Percentiles rank a stretch among this genome's conserved stretches.
phyloP scores from a whole-genome alignment of 1,140 invertebrate species.

The Colletes gigas region DNA sequence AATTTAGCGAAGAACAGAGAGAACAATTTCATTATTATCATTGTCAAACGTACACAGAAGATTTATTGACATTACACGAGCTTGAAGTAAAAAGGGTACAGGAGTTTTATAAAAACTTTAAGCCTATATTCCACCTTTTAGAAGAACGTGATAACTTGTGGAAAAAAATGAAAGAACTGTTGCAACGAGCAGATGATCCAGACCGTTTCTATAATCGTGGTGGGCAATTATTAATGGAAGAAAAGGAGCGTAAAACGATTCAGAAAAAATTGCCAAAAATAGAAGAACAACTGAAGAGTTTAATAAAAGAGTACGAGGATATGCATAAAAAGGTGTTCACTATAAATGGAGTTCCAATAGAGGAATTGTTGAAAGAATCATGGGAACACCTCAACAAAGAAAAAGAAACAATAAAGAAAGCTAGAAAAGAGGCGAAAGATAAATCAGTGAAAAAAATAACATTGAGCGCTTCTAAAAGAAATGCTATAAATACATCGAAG shows the following conservation, averaged over 20 bases:
- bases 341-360: conserved; percentile 82
- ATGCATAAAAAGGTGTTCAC: conserved; percentile 81
- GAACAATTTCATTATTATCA: conserved; percentile 83
- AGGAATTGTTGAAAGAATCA: conserved; percentile 82
- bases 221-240: conserved; percentile 90
- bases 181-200: conserved; percentile 87
- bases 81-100: conserved; percentile 86
- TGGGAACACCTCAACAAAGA: conserved; percentile 79
- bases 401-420: conserved; percentile 74
- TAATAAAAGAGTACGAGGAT: conserved; percentile 82
- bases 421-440: conserved; percentile 75
- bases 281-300: conserved; percentile 83
- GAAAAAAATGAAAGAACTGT: conserved; percentile 86
- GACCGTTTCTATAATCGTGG: conserved; percentile 92
- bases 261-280: conserved; percentile 86
- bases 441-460: conserved; percentile 73
- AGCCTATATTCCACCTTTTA: conserved; percentile 84
- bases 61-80: conserved; percentile 87
- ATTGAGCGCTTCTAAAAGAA: conserved; percentile 67
- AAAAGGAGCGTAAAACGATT: conserved; percentile 89
- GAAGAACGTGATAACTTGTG: conserved; percentile 84
- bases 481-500: conserved; percentile 5
- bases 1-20: conserved; percentile 79
- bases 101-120: conserved; percentile 81
- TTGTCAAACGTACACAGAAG: conserved; percentile 86